Percentiles rank a stretch among this genome's conserved stretches.
These are phyloP conservation scores for Bos indicus DNA, from an alignment of 2,113 vertebrate genomes.

Conservation along the genomic window DNA sequence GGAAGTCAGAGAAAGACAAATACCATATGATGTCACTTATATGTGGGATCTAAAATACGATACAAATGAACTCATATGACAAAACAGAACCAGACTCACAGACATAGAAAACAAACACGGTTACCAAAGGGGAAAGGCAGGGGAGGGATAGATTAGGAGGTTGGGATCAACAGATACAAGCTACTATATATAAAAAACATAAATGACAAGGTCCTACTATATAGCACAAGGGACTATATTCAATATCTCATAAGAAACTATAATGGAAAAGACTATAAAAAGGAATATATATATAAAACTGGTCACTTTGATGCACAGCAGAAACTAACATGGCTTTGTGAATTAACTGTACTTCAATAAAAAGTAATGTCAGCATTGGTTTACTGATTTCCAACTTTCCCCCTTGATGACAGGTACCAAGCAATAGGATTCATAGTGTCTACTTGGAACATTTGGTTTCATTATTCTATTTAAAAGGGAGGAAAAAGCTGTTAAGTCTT, in stretches of 20 bases:
- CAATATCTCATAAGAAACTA: background rate
- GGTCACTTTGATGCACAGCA: background rate
- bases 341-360: background rate
- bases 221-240: background rate
- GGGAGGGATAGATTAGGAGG: background rate
- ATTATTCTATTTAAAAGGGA: background rate
- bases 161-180: background rate
- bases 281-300: background rate
- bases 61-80: background rate
- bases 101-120: background rate
- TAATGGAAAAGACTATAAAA: background rate
- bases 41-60: background rate
- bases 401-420: background rate
- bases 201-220: background rate
- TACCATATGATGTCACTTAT: background rate
- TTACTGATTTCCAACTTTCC: background rate
- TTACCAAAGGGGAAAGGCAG: background rate
- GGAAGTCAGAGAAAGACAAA: background rate
- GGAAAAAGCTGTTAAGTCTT: background rate
- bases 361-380: background rate
- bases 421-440: background rate
- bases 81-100: background rate
- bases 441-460: background rate
- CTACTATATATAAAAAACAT: background rate
- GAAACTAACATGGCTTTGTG: background rate